Evolutionary conservation across 2,113 vertebrate genomes (phyloP).

Genomic region (Microcebus griseorufus): DNA sequence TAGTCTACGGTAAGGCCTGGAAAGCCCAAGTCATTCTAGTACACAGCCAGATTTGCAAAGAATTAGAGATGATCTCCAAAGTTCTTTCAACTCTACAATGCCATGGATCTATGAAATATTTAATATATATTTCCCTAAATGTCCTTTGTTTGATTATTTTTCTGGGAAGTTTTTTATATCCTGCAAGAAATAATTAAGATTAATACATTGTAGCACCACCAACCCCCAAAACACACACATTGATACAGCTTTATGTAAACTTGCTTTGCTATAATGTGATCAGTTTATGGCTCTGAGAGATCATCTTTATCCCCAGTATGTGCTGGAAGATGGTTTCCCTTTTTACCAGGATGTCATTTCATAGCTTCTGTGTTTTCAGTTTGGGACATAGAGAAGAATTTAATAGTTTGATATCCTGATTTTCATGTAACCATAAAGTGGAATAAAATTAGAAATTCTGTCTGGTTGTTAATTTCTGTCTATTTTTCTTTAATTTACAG

Average conservation of each 20-base stretch:
- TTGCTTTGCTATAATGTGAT: neutral
- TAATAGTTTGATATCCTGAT: slow-evolving; percentile 47
- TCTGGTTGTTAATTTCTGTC: slow-evolving; percentile 68
- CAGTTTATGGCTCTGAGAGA: neutral
- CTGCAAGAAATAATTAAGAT: neutral
- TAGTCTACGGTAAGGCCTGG: neutral
- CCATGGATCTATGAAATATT: neutral
- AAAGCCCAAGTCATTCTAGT: neutral
- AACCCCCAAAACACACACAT: neutral
- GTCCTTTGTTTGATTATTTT: slow-evolving; percentile 26
- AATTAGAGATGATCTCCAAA: neutral
- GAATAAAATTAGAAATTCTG: slow-evolving; percentile 62
- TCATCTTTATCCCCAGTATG: neutral
- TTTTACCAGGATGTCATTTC: neutral
- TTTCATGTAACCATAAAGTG: slow-evolving; percentile 45
- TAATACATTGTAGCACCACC: neutral
- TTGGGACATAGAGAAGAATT: slow-evolving; percentile 58
- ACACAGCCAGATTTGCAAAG: neutral
- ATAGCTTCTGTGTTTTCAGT: slow-evolving; percentile 30
- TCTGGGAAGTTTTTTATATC: slow-evolving; percentile 25
- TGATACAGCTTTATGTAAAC: neutral
- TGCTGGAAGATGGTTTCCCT: neutral
- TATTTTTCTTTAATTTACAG: slow-evolving; percentile 90
- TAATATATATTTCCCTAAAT: slow-evolving; percentile 7
- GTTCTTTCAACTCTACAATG: slow-evolving; percentile 16